These are phyloP conservation scores for Platycheirus rosarum DNA, from an alignment of 2,888 invertebrate genomes.

Conservation along the genomic window DNA sequence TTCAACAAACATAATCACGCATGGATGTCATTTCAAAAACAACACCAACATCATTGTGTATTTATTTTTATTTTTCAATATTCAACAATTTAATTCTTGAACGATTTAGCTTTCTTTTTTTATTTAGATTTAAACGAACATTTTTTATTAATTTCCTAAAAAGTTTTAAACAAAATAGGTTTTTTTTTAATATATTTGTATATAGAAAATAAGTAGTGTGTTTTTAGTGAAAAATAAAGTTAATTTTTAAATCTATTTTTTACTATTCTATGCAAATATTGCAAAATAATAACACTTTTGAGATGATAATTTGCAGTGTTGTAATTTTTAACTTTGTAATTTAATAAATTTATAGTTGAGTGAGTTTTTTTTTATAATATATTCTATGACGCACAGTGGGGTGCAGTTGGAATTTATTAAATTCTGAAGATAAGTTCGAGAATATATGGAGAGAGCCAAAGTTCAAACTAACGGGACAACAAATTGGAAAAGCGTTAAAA, in stretches of 20 bases:
- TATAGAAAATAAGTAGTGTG: conserved; percentile 45
- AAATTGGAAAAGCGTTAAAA: no score
- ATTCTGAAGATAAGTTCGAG: conserved; percentile 1
- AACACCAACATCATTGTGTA: no score
- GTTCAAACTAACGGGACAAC: no score
- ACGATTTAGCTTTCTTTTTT: neutral
- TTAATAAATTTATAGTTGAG: conserved; percentile 37
- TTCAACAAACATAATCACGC: conserved; percentile 1
- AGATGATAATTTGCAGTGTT: conserved; percentile 56
- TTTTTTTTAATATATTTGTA: neutral
- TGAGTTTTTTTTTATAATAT: conserved; percentile 13
- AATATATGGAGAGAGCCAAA: no score
- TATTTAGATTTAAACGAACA: no score
- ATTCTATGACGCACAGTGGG: conserved; percentile 6
- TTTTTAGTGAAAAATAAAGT: conserved; percentile 25
- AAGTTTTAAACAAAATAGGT: neutral
- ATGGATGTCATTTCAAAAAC: neutral
- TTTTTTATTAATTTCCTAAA: neutral
- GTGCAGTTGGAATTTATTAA: conserved; percentile 1
- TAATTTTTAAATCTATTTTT: conserved; percentile 15
- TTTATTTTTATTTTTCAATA: neutral
- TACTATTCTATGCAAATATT: conserved; percentile 69
- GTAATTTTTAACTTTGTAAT: conserved; percentile 10
- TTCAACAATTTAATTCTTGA: conserved; percentile 10
- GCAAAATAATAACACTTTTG: conserved; percentile 68